Evolutionary conservation across 2,797 vertebrate genomes (phyloP), one percentile per base, ranked within the genome.

Genomic region (Pelobates cultripes): DNA sequence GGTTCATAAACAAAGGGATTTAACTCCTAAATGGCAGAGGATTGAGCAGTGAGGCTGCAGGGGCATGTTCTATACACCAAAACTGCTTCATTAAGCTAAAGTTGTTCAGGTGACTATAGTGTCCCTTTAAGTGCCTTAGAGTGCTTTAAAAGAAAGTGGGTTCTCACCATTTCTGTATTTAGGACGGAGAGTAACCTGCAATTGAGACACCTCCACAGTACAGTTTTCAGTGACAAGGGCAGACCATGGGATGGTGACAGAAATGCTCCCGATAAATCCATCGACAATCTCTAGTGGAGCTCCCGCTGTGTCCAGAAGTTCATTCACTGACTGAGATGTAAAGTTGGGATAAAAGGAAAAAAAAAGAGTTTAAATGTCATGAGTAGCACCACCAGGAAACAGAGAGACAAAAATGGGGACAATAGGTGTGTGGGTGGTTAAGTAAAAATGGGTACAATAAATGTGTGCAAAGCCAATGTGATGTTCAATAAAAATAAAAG

Each of bases 151-250:
- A 28, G 2, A 1, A 51, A 51, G 47, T 51, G 47, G 47, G 47
- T 51, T 6, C 95, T 95, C 85, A 98, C 97, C 95, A 86, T 91
- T 93, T 74, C 95, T 88, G 84, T 95, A 95, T 88, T 96, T 96
- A 83, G 97, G 97, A 86, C 95, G 92, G 87, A 96, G 94, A 88
- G 95, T 97, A 88, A 98, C 94, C 88, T 97, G 96, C 71, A 98
- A 94, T 86, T 96, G 95, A 2, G 94, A 93, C 77, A 98, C 91
- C 51, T 90, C 93, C 86, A 98, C 91, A 0, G 95, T 97, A 90
- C 96, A 97, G 90, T 97, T 96, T 87, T 97, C 96, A 0, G 95
- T 97, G 84, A 97, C 94, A 14, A 98, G 95, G 1, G 95, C 95
- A 4, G 97, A 95, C 97, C 97, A 98, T 53, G 97, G 97, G 86